A percentile compares a stretch with the other conserved stretches of the same genome.
phyloP scores from a whole-genome alignment of 2,113 vertebrate genomes.

The Mastomys natalensis region DNA sequence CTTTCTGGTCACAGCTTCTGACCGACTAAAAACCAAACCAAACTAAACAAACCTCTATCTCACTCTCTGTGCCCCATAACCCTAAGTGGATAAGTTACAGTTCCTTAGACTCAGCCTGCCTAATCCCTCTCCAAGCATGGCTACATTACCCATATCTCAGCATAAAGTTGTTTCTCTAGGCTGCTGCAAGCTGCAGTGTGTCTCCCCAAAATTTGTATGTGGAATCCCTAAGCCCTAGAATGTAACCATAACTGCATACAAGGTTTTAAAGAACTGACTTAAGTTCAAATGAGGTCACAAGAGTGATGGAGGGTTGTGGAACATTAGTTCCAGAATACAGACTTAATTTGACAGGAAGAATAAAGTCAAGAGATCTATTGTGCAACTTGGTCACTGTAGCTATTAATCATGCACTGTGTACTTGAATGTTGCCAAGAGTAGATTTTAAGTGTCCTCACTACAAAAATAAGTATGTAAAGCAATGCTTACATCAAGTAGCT shows the following conservation, averaged over 20 bases:
- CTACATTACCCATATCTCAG: background rate
- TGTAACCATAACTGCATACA: background rate
- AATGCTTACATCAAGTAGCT: background rate
- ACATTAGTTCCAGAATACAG: background rate
- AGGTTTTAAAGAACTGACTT: background rate
- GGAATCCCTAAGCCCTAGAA: background rate
- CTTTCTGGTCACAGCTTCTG: background rate
- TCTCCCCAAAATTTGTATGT: background rate
- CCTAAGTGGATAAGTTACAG: rapidly evolving
- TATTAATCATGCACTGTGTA: background rate
- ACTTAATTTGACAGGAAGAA: background rate
- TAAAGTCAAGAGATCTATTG: background rate
- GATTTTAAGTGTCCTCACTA: background rate
- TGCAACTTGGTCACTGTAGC: background rate
- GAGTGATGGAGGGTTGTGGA: background rate
- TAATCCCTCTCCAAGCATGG: background rate
- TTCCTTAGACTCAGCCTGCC: background rate
- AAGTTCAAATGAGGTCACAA: background rate
- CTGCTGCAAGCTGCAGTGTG: background rate
- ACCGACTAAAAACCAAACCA: background rate
- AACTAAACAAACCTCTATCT: background rate
- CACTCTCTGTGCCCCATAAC: background rate
- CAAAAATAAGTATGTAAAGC: background rate
- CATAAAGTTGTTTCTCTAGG: background rate
- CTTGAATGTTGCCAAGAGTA: background rate